Evolutionary conservation across 1,140 invertebrate genomes (phyloP).

Genomic region (Caenorhabditis latens): DNA sequence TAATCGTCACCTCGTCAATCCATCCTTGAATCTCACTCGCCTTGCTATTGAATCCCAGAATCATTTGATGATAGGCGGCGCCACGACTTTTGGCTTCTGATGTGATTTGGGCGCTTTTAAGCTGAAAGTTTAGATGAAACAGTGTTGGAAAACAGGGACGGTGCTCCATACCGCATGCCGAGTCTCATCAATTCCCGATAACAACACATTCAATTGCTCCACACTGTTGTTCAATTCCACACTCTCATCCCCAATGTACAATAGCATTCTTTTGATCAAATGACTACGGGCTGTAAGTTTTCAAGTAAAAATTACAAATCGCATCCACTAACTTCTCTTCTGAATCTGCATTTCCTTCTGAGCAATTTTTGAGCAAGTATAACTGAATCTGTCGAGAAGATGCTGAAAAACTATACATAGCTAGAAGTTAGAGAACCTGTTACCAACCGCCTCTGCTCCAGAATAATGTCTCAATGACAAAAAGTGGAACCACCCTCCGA

Average conservation of each 20-base stretch:
- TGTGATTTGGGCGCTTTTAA: background rate
- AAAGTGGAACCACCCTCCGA: background rate
- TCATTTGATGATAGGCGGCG: background rate
- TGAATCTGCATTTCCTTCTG: background rate
- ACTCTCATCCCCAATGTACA: conserved; percentile 28
- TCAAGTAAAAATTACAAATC: too few relatives aligned
- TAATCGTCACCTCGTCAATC: conserved; percentile 1
- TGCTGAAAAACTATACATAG: background rate
- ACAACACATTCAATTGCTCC: background rate
- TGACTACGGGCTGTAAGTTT: background rate
- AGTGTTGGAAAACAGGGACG: background rate
- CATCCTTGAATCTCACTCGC: background rate
- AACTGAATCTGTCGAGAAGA: background rate
- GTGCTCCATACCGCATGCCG: background rate
- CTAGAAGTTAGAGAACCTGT: background rate
- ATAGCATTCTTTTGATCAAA: background rate
- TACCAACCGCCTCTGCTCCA: background rate
- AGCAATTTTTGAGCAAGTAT: background rate
- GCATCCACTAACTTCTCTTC: conserved; percentile 34
- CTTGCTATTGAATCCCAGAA: background rate
- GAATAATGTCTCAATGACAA: background rate
- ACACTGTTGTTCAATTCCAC: background rate
- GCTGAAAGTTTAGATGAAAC: background rate
- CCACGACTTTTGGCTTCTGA: background rate
- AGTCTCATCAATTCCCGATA: background rate